These are phyloP conservation scores for Clarias magur DNA, from an alignment of 2,113 vertebrate species.

Conservation along the genomic window DNA sequence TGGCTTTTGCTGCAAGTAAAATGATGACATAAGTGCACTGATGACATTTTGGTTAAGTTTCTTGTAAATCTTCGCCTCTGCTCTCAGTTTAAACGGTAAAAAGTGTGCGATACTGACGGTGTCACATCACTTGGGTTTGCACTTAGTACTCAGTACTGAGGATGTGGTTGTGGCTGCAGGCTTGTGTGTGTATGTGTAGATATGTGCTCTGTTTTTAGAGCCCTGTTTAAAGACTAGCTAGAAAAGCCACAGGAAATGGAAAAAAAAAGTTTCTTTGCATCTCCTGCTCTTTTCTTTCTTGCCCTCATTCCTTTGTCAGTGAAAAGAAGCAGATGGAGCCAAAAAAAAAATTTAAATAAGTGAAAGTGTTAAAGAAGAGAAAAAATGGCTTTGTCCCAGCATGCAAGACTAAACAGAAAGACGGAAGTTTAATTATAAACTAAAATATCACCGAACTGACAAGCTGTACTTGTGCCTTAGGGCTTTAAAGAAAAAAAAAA, in stretches of 20 bases:
- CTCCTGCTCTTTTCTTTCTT: conserved; percentile 6
- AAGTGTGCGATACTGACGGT: conserved; percentile 45
- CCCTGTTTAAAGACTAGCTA: conserved; percentile 47
- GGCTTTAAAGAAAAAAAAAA: not conserved
- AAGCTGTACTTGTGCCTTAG: no score
- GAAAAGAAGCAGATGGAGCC: not conserved
- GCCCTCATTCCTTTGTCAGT: not conserved
- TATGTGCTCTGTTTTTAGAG: conserved; percentile 60
- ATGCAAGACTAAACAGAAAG: not conserved
- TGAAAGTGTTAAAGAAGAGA: not conserved
- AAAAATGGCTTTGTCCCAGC: not conserved
- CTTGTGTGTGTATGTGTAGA: conserved; percentile 3
- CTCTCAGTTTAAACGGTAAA: conserved; percentile 39
- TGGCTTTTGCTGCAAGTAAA: no score
- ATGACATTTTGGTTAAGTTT: not conserved
- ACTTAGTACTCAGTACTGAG: conserved; percentile 59
- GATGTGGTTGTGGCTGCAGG: conserved; percentile 70
- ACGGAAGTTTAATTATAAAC: not conserved
- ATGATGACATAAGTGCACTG: not conserved
- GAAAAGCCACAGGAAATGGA: conserved; percentile 76
- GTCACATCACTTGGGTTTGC: conserved; percentile 50
- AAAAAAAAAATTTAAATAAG: not conserved
- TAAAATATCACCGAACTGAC: not conserved
- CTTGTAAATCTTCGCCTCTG: not conserved
- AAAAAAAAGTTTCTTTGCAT: conserved; percentile 54